Base-by-base conservation (phyloP, 2,888 invertebrate genomes). In the Teinopalpus imperialis region DNA sequence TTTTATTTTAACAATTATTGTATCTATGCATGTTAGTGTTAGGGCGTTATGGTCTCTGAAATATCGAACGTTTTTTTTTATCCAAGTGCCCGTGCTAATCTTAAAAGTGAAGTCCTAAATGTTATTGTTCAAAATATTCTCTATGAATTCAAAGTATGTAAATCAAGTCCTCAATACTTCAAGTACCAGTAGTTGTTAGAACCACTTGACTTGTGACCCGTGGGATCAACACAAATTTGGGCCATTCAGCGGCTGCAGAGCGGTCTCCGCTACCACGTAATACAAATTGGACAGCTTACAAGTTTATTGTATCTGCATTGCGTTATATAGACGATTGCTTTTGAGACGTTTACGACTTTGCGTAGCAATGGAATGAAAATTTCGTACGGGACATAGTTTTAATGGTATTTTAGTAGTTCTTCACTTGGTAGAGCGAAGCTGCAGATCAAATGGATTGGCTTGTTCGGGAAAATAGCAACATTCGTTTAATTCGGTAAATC, bases 191-290 rank as follows among this genome's bases (percentile, higher is more conserved):
- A 44, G 43, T 37, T 35, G 43, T 37, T 20, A 37, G 13, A 13
- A 39, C 39, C 31, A 45, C 26, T 45, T 45, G 39, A 39, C 44
- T 36, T 32, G 26, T 37, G 44, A 45, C 31, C 37, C 21, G 32
- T 32, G 37, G 32, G 44, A 39, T 39, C 31, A 45, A 45, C 44
- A 20, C 32, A 39, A 32, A 18, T 45, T 45, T 45, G 21, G 44
- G 26, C 44, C 37, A 31, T 44, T 36, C 31, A 24, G 23, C 26
- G 31, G 10, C 20, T 37, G 14, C 14, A 14, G 16, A 14, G 23
- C 20, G 8, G 6, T 14, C 13, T 13, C 4, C 10, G n/a, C 16
- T 16, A 16, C 20, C 16, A 43, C 23, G 16, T 8, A 16, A 31
- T 31, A 39, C 14, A 27, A 27, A 37, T 29, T 20, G 26, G 27